Conservation (phyloP, 1,140 invertebrate genomes). For the Zaprionus inermis region DNA sequence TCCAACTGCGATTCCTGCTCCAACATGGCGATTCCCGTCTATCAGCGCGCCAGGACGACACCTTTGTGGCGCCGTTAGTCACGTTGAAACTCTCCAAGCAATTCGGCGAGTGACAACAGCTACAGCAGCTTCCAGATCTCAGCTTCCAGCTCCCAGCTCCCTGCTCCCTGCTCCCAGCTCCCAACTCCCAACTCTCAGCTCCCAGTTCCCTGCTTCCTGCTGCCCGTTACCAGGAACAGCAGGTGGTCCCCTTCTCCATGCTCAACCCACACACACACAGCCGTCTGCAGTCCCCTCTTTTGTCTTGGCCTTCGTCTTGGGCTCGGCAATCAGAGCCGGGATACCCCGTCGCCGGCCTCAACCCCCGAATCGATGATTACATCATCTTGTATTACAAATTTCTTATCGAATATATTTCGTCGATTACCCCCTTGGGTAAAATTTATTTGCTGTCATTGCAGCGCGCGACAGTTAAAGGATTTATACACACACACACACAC, state of each 20-base stretch:
- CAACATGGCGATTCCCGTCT: conserved; percentile 26
- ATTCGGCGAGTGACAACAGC: conserved; percentile 74
- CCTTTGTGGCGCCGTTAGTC: conserved; percentile 79
- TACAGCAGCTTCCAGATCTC: conserved; percentile 3
- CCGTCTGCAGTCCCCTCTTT: background rate
- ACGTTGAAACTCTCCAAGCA: conserved; percentile 73
- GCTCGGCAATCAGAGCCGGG: conserved; percentile 61
- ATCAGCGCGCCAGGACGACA: conserved; percentile 61
- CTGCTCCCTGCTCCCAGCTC: conserved; percentile 6
- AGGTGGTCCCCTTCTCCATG: conserved; percentile 34
- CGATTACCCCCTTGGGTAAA: conserved; percentile 84
- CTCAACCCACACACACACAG: background rate
- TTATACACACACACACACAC: conserved; percentile 64
- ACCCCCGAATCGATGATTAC: conserved; percentile 72
- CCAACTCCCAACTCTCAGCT: background rate
- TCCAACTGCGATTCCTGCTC: conserved; percentile 15
- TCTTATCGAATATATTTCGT: conserved; percentile 83
- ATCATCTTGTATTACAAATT: conserved; percentile 82
- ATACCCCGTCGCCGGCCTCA: conserved; percentile 23
- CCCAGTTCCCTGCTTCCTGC: too few species aligned
- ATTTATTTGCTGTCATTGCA: conserved; percentile 83
- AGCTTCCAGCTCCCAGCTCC: too few species aligned
- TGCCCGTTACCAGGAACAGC: conserved; percentile 42
- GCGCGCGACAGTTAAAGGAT: conserved; percentile 82
- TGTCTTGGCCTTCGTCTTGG: conserved; percentile 3